Base-by-base conservation (phyloP, 2,113 vertebrate species). In the Thermophis baileyi region DNA sequence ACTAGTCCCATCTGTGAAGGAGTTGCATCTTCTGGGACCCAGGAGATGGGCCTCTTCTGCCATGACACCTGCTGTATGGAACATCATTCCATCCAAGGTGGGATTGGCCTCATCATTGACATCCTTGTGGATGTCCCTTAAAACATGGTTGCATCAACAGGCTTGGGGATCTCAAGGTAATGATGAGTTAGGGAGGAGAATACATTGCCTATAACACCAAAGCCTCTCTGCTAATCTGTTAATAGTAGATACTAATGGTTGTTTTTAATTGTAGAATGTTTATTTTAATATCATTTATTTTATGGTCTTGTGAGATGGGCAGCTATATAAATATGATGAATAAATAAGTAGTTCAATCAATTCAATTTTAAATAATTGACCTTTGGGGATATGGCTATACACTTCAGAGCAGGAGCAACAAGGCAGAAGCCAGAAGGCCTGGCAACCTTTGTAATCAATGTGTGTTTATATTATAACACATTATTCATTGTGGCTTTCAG, bases 391-490 rank as follows among this genome's bases (percentile, higher is more conserved):
- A 25, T 44, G 35, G 11, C 12, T 40, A 35, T 16, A 25, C 20
- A 46, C 6, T 0, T 74, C 12, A 35, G 63, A 4, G 63, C 63
- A 74, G 63, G 63, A 18, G 4, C 63, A 74, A 74, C 11, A 63
- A 12, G 12, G 27, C 27, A 63, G 60, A 91, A 86, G 69, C 87
- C 86, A 93, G 47, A 85, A 92, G 81, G 90, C 89, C 9, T 93
- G 55, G 35, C 90, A 74, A 40, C n/a, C 88, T 46, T 18, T 89
- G 20, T 92, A 95, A 90, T 90, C 88, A 74, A 91, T 89, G 93
- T 91, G 60, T 94, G 94, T 91, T 35, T 92, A 8, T 69, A 81
- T 35, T 92, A 8, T 69, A 81, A 91, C 25, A 91, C 51, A 88
- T 2, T 87, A 85, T 91, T 95, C 51, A 54, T 93, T 91, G 81